These are phyloP conservation scores for Aphaenogaster floridana DNA, from an alignment of 1,140 invertebrate species.

Conservation along the genomic window DNA sequence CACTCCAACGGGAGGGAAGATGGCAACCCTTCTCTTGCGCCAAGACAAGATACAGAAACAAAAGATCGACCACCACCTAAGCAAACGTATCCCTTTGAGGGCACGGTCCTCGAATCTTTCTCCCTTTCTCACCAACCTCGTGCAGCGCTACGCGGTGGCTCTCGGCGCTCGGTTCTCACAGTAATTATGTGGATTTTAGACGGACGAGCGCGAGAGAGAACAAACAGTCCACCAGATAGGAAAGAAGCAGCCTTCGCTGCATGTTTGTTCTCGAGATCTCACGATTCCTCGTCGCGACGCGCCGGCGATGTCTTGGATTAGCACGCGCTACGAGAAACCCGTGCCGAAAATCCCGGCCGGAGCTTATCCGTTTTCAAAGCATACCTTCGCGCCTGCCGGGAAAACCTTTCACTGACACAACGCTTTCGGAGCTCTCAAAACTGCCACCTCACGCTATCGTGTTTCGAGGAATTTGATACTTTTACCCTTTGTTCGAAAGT, in stretches of 20 bases:
- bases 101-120: conserved; percentile 53
- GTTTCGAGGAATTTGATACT: conserved; percentile 52
- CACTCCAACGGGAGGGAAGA: conserved; percentile 44
- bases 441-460: conserved; percentile 30
- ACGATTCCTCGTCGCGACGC: conserved; percentile 27
- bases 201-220: conserved; percentile 50
- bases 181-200: conserved; percentile 74
- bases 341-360: conserved; percentile 56
- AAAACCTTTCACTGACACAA: conserved; percentile 7
- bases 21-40: conserved; percentile 43
- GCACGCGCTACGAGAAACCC: conserved; percentile 49
- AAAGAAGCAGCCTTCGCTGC: conserved; percentile 19
- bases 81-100: conserved; percentile 66
- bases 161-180: conserved; percentile 70
- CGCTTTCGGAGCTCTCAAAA: conserved; percentile 7
- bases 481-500: neutral
- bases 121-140: conserved; percentile 34
- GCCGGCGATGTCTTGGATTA: conserved; percentile 48
- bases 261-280: conserved; percentile 61
- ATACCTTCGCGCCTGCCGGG: neutral
- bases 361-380: conserved; percentile 45
- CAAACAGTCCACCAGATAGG: conserved; percentile 65
- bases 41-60: conserved; percentile 73
- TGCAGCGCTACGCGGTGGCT: conserved; percentile 65
- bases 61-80: conserved; percentile 70